Evolutionary conservation across 1,140 invertebrate genomes (phyloP).

Genomic region (Ephestia elutella): DNA sequence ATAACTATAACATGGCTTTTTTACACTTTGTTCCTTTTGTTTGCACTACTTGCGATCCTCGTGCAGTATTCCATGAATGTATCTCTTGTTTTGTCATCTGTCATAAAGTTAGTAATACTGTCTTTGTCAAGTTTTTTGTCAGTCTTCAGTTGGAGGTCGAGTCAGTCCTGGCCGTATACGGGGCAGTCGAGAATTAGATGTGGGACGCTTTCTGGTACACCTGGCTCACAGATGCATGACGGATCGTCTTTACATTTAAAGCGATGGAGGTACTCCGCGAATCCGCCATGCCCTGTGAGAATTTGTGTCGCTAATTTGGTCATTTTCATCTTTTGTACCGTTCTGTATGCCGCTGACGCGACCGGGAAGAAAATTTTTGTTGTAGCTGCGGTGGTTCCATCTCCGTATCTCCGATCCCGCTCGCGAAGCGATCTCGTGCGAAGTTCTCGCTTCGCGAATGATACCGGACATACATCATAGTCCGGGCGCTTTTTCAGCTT

Average conservation of each 20-base stretch:
- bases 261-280: neutral
- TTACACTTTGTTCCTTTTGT: no score
- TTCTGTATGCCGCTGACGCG: neutral
- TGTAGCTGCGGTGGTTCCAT: neutral
- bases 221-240: conserved; percentile 5
- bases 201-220: neutral
- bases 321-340: neutral
- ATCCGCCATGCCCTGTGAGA: conserved; percentile 9
- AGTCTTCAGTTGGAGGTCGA: neutral
- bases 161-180: neutral
- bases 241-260: conserved; percentile 6
- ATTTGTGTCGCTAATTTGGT: neutral
- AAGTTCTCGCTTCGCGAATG: conserved; percentile 18
- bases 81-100: neutral
- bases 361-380: conserved; percentile 8
- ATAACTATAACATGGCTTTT: no score
- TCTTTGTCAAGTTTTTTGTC: neutral
- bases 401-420: conserved; percentile 18
- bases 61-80: neutral
- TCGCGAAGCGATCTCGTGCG: conserved; percentile 11
- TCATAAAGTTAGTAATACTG: neutral
- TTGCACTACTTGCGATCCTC: neutral
- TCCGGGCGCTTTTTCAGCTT: conserved; percentile 7
- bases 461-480: conserved; percentile 18
- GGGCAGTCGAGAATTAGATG: conserved; percentile 1